Conservation (phyloP, 1,140 invertebrate species). For the Chelonus insularis region DNA sequence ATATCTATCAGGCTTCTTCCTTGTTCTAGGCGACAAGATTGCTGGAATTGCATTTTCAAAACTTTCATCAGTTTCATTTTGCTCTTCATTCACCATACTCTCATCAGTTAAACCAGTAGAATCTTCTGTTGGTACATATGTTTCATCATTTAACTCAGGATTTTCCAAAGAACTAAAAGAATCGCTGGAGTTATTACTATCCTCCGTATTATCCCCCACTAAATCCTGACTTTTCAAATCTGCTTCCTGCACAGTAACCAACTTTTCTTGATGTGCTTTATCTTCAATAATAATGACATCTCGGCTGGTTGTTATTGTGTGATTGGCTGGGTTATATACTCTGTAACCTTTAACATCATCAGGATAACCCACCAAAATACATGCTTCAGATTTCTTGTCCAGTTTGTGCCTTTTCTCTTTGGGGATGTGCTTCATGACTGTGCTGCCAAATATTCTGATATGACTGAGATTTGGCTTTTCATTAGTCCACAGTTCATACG, state of each 20-base stretch:
- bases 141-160: not conserved
- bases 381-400: constrained; percentile 37
- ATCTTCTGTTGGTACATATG: not conserved
- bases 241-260: not conserved
- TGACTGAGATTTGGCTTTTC: constrained; percentile 35
- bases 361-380: constrained; percentile 42
- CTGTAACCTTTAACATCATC: constrained; percentile 40
- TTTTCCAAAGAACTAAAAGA: not conserved
- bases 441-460: constrained; percentile 51
- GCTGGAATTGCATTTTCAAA: not conserved
- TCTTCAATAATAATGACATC: not conserved
- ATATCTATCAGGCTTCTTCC: not conserved
- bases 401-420: constrained; percentile 39
- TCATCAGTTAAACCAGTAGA: not conserved
- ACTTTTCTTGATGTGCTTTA: not conserved
- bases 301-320: not conserved
- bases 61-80: not conserved
- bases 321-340: constrained; percentile 25
- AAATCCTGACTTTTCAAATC: not conserved
- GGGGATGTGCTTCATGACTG: constrained; percentile 31
- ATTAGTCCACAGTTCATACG: constrained; percentile 36
- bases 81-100: not conserved
- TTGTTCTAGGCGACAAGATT: not conserved
- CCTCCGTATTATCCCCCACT: not conserved
- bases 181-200: not conserved